Evolutionary conservation across 2,888 invertebrate species (phyloP).

Genomic region (Pseudococcus jackbeardsleyi): DNA sequence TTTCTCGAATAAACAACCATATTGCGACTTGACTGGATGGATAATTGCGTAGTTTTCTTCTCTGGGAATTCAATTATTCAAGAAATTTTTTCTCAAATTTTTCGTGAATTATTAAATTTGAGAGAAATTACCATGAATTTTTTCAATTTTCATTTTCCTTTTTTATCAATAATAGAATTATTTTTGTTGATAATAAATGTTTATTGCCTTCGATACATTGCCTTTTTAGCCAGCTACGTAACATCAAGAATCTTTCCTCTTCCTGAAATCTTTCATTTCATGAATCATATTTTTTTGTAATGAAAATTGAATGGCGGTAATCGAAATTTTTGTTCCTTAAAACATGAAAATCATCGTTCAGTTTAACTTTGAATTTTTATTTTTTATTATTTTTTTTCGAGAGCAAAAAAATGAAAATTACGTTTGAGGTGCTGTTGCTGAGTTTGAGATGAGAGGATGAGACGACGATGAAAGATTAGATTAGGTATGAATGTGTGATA

Average conservation of each 20-base stretch:
- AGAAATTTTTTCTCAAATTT: background rate
- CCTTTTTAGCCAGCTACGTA: no score
- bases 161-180: background rate
- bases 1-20: constrained; percentile 39
- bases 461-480: no score
- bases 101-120: background rate
- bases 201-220: background rate
- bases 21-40: background rate
- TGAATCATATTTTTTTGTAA: background rate
- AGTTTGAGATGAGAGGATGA: background rate
- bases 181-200: background rate
- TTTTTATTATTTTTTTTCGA: background rate
- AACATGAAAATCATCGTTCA: background rate
- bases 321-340: background rate
- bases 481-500: no score
- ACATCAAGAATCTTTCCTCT: background rate
- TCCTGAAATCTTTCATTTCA: no score
- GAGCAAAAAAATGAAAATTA: no score
- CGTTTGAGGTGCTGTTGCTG: no score
- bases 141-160: background rate
- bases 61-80: background rate
- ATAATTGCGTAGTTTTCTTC: background rate
- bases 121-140: background rate
- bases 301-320: no score
- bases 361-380: background rate